A percentile compares a stretch with the other conserved stretches of the same genome.
These are phyloP conservation scores for Lagorchestes hirsutus DNA, from an alignment of 2,797 vertebrate genomes.

Conservation along the genomic window DNA sequence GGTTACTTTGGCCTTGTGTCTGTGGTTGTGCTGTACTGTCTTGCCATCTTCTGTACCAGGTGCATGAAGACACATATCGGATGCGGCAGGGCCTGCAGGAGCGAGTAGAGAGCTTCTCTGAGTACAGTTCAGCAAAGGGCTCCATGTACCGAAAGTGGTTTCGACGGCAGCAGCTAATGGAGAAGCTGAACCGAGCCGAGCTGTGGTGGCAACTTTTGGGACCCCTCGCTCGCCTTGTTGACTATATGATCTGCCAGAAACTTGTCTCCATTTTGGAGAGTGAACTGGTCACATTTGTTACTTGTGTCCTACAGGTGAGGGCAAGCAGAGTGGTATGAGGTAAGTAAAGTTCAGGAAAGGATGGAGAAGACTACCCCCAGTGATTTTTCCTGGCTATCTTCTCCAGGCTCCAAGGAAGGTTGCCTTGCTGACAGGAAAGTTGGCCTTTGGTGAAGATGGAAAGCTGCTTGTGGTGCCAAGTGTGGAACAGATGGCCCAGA, in stretches of 20 bases:
- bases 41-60: slow-evolving; percentile 80
- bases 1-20: neutral
- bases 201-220: slow-evolving; percentile 84
- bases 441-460: slow-evolving; percentile 81
- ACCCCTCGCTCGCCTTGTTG: slow-evolving; percentile 85
- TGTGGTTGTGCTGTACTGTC: neutral
- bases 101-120: slow-evolving; percentile 78
- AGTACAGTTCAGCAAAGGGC: slow-evolving; percentile 58
- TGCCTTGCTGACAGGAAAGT: slow-evolving; percentile 70
- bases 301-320: slow-evolving; percentile 86
- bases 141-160: slow-evolving; percentile 82
- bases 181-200: slow-evolving; percentile 78
- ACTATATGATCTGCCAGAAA: slow-evolving; percentile 88
- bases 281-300: slow-evolving; percentile 84
- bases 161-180: slow-evolving; percentile 77
- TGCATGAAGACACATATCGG: slow-evolving; percentile 85
- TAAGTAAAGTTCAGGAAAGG: neutral
- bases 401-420: slow-evolving; percentile 69
- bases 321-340: slow-evolving; percentile 22
- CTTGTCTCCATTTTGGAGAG: slow-evolving; percentile 83
- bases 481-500: slow-evolving; percentile 82
- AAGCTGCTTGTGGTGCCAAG: slow-evolving; percentile 84
- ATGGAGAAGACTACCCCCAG: neutral
- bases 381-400: slow-evolving; percentile 18
- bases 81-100: slow-evolving; percentile 84